Evolutionary conservation across 2,113 vertebrate species (phyloP), one percentile per base, ranked within the genome.

Genomic region (Erythrolamprus reginae): DNA sequence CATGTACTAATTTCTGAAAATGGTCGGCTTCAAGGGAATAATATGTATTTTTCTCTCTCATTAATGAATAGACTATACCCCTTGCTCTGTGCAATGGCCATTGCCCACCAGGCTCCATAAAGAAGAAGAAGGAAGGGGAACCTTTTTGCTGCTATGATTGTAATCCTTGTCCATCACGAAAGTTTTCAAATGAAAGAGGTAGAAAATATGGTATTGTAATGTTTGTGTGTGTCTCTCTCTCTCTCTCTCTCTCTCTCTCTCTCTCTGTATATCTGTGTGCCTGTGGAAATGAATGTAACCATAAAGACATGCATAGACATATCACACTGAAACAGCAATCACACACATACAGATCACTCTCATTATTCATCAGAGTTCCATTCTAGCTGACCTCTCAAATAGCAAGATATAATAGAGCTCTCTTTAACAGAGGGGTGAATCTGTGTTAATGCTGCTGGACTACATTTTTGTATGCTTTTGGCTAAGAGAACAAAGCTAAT

Each of bases 111-210:
- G 89, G 89, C 4, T 90, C 3, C 84, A 77, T 15, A 17, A 86
- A 26, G 70, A 26, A 55, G 47, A 77, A 1, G 84, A 87, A 90
- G 33, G 84, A 90, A 19, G 84, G 50, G 5, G 0, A 82, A 10
- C 89, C 56, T 47, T 90, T 86, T 85, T 90, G 89, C n/a, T 90
- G 89, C 23, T 90, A 90, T 42, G 23, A 19, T 51, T 90, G 89
- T 19, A 15, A 5, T n/a, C 9, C 15, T 70, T 90, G 89, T 52
- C 28, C 89, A 45, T 61, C 50, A 28, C 61, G 89, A 17, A 90
- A 90, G 17, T 53, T 90, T n/a, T 82, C 89, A 21, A 53, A 77
- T 17, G 5, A 47, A 1, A 87, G 4, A 47, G 89, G 89, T 90
- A 52, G 9, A 58, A 53, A 5, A 52, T 13, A 10, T 48, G 3